Base-by-base conservation (phyloP, 1,140 invertebrate species). In the Drosophila pandora region DNA sequence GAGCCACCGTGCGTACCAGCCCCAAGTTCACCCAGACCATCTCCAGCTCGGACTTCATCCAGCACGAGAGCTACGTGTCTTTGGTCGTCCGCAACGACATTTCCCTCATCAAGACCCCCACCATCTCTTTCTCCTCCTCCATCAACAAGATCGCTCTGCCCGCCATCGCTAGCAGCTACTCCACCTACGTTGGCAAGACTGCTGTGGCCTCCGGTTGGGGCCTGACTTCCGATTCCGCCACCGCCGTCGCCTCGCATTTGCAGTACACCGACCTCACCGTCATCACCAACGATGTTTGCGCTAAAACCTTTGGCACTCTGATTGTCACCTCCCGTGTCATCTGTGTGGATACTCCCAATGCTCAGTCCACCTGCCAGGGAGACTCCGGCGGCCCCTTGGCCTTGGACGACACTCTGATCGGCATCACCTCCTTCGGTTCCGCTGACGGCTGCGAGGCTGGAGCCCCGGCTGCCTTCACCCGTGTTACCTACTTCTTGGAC, bases 401-500 rank as follows among this genome's bases (percentile, higher is more conserved):
- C 13, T 13, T 77, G 5, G 58, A 56, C 22, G 58, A 39, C 17
- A 76, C 57, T 1, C 52, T 64, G 8, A 55, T 92, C 50, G 92
- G 92, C 13, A 76, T 93, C 12, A 90, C 81, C 17, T 93, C 92
- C 0, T 93, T 92, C 62, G 90, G 87, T 2, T 74, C 89, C 1
- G 2, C 9, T 0, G 68, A 64, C 10, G 91, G 91, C 41, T 93
- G 93, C 58, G 75, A 91, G 25, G 63, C 57, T 3, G 92, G 92
- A 0, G 71, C 70, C 37, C 92, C 93, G 0, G 90, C 91, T 2
- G 92, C 80, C 5, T 92, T 92, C 77, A 77, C 92, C 9, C 90
- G 93, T 8, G 83, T 93, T 12, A 93, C 92, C 69, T 90, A 89
- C 49, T 93, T 91, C 89, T 48, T 78, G 28, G 53, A 75, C 52